phyloP scores from a whole-genome alignment of 2,113 vertebrate species.

The Psophia crepitans region DNA sequence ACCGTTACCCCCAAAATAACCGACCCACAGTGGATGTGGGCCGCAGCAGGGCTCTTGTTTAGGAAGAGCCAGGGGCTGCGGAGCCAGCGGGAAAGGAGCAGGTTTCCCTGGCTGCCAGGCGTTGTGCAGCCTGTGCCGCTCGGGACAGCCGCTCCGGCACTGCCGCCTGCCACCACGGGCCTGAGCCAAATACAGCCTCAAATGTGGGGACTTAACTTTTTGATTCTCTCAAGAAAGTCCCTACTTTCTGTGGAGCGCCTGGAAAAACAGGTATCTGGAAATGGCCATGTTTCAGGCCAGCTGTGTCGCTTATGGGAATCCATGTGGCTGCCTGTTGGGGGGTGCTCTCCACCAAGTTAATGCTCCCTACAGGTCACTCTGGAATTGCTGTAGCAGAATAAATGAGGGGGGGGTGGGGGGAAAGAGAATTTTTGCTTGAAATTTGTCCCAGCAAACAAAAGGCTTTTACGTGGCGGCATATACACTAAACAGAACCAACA shows the following conservation, averaged over 20 bases:
- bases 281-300: background rate
- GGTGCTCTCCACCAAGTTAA: background rate
- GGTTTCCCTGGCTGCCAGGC: no score
- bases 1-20: background rate
- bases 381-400: background rate
- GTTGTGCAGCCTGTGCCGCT: background rate
- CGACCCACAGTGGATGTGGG: background rate
- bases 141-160: background rate
- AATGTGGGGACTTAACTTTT: rapidly evolving
- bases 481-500: background rate
- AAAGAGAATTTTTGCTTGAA: background rate
- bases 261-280: background rate
- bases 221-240: background rate
- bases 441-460: background rate
- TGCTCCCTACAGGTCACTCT: background rate
- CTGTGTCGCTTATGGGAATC: background rate
- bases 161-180: background rate
- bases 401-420: no score
- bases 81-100: background rate
- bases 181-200: background rate
- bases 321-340: rapidly evolving
- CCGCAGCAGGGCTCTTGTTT: background rate
- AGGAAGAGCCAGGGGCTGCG: background rate
- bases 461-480: background rate
- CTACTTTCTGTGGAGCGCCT: background rate